These are phyloP conservation scores for Indri indri DNA, from an alignment of 2,113 vertebrate species.

Conservation along the genomic window DNA sequence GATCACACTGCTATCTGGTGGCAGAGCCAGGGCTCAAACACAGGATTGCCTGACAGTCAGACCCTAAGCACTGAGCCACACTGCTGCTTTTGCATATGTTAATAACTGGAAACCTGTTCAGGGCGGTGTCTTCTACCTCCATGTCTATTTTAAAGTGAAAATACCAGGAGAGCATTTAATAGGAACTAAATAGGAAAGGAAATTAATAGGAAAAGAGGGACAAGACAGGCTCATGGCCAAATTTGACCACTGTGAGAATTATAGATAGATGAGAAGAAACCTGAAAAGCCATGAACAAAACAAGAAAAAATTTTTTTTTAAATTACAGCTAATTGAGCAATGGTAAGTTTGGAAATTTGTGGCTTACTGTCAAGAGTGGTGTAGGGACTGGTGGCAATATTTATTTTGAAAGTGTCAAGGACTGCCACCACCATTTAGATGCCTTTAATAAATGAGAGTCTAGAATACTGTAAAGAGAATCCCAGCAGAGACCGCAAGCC, in stretches of 20 bases:
- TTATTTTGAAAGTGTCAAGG: slow-evolving; percentile 56
- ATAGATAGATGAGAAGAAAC: background rate
- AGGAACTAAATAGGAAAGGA: no score
- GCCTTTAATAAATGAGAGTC: slow-evolving; percentile 58
- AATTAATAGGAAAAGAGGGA: background rate
- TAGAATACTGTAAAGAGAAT: slow-evolving; percentile 71
- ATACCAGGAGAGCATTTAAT: background rate
- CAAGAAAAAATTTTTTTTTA: background rate
- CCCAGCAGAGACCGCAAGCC: slow-evolving; percentile 61
- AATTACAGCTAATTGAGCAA: slow-evolving; percentile 8
- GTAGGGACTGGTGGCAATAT: background rate
- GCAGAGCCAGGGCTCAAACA: background rate
- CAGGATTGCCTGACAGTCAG: background rate
- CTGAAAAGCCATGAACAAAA: background rate
- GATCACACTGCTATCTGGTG: background rate
- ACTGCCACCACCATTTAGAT: slow-evolving; percentile 65
- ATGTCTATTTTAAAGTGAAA: slow-evolving; percentile 25
- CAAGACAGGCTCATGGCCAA: background rate
- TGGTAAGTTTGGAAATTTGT: background rate
- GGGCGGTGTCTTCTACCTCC: background rate
- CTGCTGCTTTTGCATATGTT: background rate
- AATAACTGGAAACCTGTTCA: background rate
- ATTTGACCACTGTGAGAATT: slow-evolving; percentile 1
- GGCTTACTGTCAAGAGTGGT: background rate
- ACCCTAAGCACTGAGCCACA: background rate